Percentiles rank a stretch among this genome's conserved stretches.
Conservation (phyloP, 1,140 invertebrate species). For the Bicyclus anynana region DNA sequence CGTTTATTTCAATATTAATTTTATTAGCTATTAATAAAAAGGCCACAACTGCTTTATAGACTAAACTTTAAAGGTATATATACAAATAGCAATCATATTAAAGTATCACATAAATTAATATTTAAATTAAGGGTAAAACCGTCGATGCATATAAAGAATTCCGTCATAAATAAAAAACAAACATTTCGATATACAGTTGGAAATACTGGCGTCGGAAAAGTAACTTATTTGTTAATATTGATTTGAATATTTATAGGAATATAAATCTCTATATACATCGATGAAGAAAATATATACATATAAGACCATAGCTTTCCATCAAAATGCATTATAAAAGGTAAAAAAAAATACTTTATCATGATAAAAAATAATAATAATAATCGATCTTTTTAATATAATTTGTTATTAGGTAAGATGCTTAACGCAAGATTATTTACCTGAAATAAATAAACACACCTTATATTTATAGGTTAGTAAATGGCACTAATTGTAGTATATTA, state of each 20-base stretch:
- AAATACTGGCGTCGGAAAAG: too few species aligned
- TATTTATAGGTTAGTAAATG: constrained; percentile 55
- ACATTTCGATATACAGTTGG: too few species aligned
- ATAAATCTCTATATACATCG: too few species aligned
- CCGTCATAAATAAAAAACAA: too few species aligned
- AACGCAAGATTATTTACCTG: constrained; percentile 40
- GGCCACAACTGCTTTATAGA: constrained; percentile 32
- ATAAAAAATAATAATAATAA: constrained; percentile 12
- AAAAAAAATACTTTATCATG: background rate
- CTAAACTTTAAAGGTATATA: constrained; percentile 30
- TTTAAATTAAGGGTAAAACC: constrained; percentile 5
- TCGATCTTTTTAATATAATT: constrained; percentile 18
- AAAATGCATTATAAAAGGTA: background rate
- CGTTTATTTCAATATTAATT: constrained; percentile 27
- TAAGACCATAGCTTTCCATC: constrained; percentile 3
- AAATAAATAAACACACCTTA: constrained; percentile 44
- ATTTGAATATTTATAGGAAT: too few species aligned
- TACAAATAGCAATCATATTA: constrained; percentile 35
- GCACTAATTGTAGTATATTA: constrained; percentile 47
- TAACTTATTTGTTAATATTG: too few species aligned
- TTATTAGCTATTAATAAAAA: constrained; percentile 58
- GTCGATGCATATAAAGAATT: too few species aligned
- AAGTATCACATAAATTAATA: constrained; percentile 23
- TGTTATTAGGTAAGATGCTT: background rate
- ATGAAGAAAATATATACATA: background rate